Evolutionary conservation across 1,140 invertebrate genomes (phyloP), one percentile per base, ranked within the genome.

Genomic region (Pteromalus puparum): DNA sequence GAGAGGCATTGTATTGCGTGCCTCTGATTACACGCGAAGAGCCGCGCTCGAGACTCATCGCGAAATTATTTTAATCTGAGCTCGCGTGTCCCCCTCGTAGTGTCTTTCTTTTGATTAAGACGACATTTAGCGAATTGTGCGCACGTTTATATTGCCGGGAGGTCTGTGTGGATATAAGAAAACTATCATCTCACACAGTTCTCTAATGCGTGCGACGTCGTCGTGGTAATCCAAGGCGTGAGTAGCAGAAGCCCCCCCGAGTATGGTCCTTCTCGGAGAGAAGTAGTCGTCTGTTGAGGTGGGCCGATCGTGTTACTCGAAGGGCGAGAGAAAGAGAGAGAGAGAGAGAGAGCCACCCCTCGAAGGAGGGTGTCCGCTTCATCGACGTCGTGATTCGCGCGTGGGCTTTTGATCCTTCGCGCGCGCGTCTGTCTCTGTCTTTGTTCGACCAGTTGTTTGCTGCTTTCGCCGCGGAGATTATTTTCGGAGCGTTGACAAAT

Each of bases 141-240:
- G n/a, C n/a, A n/a, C n/a, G n/a, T n/a, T n/a, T n/a, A n/a, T n/a
- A n/a, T n/a, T n/a, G n/a, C n/a, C n/a, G n/a, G n/a, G n/a, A n/a
- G n/a, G n/a, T n/a, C n/a, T n/a, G n/a, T n/a, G n/a, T n/a, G n/a
- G n/a, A n/a, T n/a, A n/a, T n/a, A n/a, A n/a, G n/a, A n/a, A n/a
- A n/a, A n/a, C n/a, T n/a, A n/a, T n/a, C n/a, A n/a, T n/a, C n/a
- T n/a, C n/a, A n/a, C n/a, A n/a, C n/a, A n/a, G n/a, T n/a, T n/a
- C n/a, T n/a, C n/a, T n/a, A n/a, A n/a, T n/a, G n/a, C n/a, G n/a
- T n/a, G n/a, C n/a, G n/a, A n/a, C 53, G 28, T 13, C 15, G 12
- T 13, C 12, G 15, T 65, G 81, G 76, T 88, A 88, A 88, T 89
- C 88, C 18, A 89, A 88, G 82, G 88, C 87, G 86, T 87, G 30